Percentiles rank a stretch among this genome's conserved stretches.
phyloP scores from a whole-genome alignment of 2,888 invertebrate genomes.

The Epistrophe grossulariae region DNA sequence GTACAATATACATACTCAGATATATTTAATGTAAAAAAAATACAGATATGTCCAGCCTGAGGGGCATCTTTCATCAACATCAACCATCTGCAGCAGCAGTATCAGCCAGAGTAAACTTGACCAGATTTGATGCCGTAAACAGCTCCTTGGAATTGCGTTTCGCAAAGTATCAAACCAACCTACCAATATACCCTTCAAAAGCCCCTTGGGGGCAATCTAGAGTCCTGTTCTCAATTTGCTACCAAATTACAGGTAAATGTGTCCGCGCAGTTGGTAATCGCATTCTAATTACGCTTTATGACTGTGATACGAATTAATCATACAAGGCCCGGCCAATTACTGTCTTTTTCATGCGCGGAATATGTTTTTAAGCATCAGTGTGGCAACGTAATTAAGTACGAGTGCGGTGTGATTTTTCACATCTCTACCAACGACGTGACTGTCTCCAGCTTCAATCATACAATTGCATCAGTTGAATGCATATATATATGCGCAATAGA shows the following conservation, averaged over 20 bases:
- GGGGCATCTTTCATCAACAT: slow-evolving; percentile 50
- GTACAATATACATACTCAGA: slow-evolving; percentile 11
- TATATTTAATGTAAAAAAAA: background rate
- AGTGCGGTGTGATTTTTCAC: slow-evolving; percentile 70
- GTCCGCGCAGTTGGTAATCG: slow-evolving; percentile 71
- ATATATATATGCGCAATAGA: slow-evolving; percentile 50
- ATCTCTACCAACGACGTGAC: slow-evolving; percentile 70
- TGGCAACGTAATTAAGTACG: slow-evolving; percentile 60
- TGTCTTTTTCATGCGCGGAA: slow-evolving; percentile 63
- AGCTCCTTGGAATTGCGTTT: slow-evolving; percentile 35
- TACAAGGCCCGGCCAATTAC: slow-evolving; percentile 62
- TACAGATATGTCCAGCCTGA: slow-evolving; percentile 6
- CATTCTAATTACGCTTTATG: slow-evolving; percentile 75
- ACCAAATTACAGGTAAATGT: slow-evolving; percentile 74
- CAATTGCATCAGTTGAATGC: slow-evolving; percentile 3
- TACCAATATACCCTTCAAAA: slow-evolving; percentile 16
- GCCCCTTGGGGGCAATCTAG: slow-evolving; percentile 33
- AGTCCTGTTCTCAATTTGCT: slow-evolving; percentile 58
- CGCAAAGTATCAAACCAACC: slow-evolving; percentile 25
- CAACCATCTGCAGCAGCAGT: slow-evolving; percentile 52
- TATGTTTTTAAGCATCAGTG: slow-evolving; percentile 62
- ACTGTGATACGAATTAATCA: slow-evolving; percentile 75
- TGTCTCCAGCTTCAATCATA: slow-evolving; percentile 60
- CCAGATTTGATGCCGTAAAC: slow-evolving; percentile 48
- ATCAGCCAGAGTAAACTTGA: slow-evolving; percentile 32